A percentile compares a stretch with the other conserved stretches of the same genome.
Evolutionary conservation across 92 coral and sea anemone species (phyloP).

Genomic region (Virgularia gustaviana): DNA sequence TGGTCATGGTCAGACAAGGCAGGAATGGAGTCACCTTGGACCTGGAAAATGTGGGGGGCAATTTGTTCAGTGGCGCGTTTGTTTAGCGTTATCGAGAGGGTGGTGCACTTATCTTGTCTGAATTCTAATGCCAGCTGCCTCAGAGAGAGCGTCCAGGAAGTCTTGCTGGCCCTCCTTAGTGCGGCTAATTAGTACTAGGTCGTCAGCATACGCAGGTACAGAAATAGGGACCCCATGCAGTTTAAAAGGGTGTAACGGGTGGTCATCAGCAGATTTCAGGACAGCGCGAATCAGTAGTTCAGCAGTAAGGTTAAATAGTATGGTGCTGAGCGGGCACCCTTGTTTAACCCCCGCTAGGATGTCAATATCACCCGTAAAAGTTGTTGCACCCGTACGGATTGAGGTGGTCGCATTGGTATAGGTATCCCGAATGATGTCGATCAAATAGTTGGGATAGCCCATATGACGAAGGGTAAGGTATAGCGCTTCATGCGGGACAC

Average conservation of each 20-base stretch:
- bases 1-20: background rate
- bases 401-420: constrained; percentile 7
- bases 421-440: background rate
- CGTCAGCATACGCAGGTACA: background rate
- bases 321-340: constrained; percentile 26
- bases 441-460: background rate
- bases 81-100: background rate
- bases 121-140: background rate
- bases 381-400: background rate
- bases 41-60: background rate
- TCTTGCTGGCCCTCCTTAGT: background rate
- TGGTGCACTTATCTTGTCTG: background rate
- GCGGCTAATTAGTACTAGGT: constrained; percentile 1
- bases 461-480: background rate
- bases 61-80: background rate
- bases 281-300: constrained; percentile 4
- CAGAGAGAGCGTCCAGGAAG: background rate
- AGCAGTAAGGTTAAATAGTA: background rate
- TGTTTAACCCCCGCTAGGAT: background rate
- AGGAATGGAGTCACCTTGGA: background rate
- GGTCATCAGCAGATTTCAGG: background rate
- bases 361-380: background rate
- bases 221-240: constrained; percentile 3
- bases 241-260: background rate
- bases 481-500: background rate